Percentiles rank a stretch among this genome's conserved stretches.
Conservation (phyloP, 2,113 vertebrate species). For the Nasalis larvatus region DNA sequence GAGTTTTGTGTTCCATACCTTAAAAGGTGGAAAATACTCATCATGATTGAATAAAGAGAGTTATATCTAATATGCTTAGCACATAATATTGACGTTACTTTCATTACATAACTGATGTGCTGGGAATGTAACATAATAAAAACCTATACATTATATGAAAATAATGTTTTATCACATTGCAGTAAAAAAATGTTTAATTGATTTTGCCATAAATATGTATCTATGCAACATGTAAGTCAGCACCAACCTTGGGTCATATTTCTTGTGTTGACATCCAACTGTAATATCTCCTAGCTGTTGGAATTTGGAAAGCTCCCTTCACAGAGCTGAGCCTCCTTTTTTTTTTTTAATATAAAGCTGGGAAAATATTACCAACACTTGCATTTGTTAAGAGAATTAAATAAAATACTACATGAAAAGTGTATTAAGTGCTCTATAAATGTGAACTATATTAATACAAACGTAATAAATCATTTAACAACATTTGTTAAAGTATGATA, state of each 20-base stretch:
- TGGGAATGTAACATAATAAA: slow-evolving; percentile 6
- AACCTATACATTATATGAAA: neutral
- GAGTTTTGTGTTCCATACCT: neutral
- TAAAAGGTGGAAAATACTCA: neutral
- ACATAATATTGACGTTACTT: neutral
- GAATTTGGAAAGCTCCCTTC: neutral
- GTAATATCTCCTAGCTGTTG: neutral
- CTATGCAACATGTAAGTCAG: neutral
- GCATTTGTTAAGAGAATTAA: neutral
- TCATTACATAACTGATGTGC: neutral
- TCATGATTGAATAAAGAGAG: neutral
- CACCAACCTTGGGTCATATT: neutral
- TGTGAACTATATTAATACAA: neutral
- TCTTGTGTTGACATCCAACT: neutral
- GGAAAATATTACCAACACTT: neutral
- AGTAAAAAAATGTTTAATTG: slow-evolving; percentile 16
- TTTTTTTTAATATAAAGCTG: neutral
- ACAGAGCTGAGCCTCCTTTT: neutral
- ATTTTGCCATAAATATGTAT: neutral
- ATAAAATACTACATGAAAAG: neutral
- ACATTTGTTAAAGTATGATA: neutral
- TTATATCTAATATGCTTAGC: neutral
- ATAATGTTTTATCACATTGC: neutral
- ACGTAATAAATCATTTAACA: neutral
- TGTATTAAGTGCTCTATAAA: neutral